These are phyloP conservation scores for Drosophila rufa DNA, from an alignment of 1,140 invertebrate genomes.

Conservation along the genomic window DNA sequence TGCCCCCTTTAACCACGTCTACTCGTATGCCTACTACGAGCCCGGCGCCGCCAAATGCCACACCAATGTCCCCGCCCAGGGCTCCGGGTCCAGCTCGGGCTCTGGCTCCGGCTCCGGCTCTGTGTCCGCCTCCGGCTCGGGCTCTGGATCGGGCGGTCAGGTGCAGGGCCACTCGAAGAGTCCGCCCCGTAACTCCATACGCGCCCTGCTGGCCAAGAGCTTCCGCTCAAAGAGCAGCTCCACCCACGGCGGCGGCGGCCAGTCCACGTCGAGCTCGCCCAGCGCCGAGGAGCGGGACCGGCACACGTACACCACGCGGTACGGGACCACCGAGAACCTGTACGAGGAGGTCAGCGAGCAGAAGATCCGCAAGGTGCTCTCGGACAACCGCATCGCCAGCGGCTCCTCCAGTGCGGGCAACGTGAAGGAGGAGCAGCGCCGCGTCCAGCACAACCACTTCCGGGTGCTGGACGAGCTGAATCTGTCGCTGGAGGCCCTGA, in stretches of 20 bases:
- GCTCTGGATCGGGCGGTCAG: not conserved
- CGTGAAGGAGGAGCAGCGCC: constrained; percentile 92
- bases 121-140: constrained; percentile 4
- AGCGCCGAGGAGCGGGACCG: constrained; percentile 80
- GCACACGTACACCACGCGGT: constrained; percentile 91
- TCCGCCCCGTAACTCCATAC: constrained; percentile 84
- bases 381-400: constrained; percentile 86
- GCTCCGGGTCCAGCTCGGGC: constrained; percentile 25
- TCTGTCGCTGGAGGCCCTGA: constrained; percentile 93
- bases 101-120: constrained; percentile 8
- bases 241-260: constrained; percentile 58
- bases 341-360: constrained; percentile 93
- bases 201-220: constrained; percentile 79
- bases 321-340: constrained; percentile 94
- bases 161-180: constrained; percentile 69
- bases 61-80: constrained; percentile 87
- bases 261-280: constrained; percentile 69
- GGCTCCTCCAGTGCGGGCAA: constrained; percentile 87
- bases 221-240: constrained; percentile 73
- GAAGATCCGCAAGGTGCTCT: constrained; percentile 86
- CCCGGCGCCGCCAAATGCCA: constrained; percentile 86
- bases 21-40: constrained; percentile 93
- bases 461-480: constrained; percentile 94
- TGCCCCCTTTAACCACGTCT: constrained; percentile 86
- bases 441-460: constrained; percentile 91